phyloP scores from a whole-genome alignment of 2,797 vertebrate species.

The Rhinella marina region DNA sequence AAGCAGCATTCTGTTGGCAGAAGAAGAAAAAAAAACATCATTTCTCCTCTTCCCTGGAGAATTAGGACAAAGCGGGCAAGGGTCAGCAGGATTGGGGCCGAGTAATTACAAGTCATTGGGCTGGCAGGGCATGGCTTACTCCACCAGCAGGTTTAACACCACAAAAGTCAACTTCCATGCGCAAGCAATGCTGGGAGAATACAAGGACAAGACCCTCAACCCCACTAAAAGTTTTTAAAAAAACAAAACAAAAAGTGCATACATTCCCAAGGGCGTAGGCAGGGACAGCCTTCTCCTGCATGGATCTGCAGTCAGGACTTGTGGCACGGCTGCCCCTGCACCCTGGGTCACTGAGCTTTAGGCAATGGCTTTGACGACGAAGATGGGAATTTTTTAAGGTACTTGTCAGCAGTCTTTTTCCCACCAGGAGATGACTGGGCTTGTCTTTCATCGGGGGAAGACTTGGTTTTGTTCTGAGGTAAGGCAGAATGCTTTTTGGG shows the following conservation, averaged over 20 bases:
- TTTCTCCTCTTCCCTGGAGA: constrained; percentile 27
- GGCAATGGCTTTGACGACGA: constrained; percentile 88
- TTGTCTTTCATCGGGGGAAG: constrained; percentile 79
- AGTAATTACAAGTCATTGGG: constrained; percentile 6
- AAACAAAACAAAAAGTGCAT: constrained; percentile 39
- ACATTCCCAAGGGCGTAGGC: constrained; percentile 49
- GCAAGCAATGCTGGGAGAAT: constrained; percentile 43
- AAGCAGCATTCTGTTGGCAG: constrained; percentile 46
- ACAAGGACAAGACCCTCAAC: constrained; percentile 13
- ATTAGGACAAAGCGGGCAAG: constrained; percentile 35
- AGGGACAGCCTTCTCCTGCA: constrained; percentile 57
- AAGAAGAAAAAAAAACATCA: background rate
- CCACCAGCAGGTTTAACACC: constrained; percentile 37
- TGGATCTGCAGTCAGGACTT: background rate
- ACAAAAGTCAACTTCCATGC: constrained; percentile 50
- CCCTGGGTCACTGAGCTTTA: constrained; percentile 85
- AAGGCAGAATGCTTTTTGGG: constrained; percentile 86
- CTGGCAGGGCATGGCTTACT: constrained; percentile 29
- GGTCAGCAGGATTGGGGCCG: constrained; percentile 37
- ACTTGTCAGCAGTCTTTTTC: constrained; percentile 84
- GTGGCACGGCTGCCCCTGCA: constrained; percentile 56
- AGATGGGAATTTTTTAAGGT: constrained; percentile 86
- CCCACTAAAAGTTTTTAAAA: constrained; percentile 17
- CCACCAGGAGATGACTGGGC: constrained; percentile 80
- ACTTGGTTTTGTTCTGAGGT: constrained; percentile 88